phyloP scores from a whole-genome alignment of 1,140 invertebrate genomes.

The Chrysoperla carnea region DNA sequence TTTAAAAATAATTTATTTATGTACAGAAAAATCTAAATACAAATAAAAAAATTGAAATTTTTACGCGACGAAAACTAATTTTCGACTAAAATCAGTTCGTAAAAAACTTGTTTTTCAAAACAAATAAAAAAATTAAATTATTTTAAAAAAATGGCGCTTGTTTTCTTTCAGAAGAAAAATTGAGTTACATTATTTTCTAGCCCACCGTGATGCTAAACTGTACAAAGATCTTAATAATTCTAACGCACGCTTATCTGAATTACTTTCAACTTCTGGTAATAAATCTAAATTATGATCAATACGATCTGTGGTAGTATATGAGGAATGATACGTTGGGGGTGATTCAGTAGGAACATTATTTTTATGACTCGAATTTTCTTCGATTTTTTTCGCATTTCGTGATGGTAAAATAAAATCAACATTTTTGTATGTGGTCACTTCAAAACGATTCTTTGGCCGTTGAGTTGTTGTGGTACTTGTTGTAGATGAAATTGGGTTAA shows the following conservation, averaged over 20 bases:
- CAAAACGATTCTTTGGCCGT: too few species aligned
- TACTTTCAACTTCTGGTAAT: constrained; percentile 25
- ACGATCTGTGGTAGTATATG: constrained; percentile 1
- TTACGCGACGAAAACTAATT: too few species aligned
- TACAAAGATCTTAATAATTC: constrained; percentile 67
- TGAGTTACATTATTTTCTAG: constrained; percentile 16
- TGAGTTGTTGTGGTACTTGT: background rate
- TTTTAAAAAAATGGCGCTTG: too few species aligned
- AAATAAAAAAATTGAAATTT: too few species aligned
- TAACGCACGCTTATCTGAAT: constrained; percentile 54
- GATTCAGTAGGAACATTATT: constrained; percentile 4
- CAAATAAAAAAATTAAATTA: too few species aligned
- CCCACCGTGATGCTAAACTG: constrained; percentile 62
- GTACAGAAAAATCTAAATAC: too few species aligned
- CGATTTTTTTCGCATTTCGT: constrained; percentile 3
- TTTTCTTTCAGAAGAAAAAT: too few species aligned
- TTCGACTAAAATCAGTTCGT: too few species aligned
- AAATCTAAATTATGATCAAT: constrained; percentile 13
- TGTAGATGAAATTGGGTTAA: constrained; percentile 3
- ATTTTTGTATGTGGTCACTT: too few species aligned
- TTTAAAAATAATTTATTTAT: too few species aligned
- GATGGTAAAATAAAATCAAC: constrained; percentile 1
- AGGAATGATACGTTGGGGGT: background rate
- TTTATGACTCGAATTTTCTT: constrained; percentile 7
- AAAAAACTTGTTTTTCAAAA: too few species aligned